These are phyloP conservation scores for Bilobella aurantiaca DNA, from an alignment of 1,140 invertebrate genomes.

Conservation along the genomic window DNA sequence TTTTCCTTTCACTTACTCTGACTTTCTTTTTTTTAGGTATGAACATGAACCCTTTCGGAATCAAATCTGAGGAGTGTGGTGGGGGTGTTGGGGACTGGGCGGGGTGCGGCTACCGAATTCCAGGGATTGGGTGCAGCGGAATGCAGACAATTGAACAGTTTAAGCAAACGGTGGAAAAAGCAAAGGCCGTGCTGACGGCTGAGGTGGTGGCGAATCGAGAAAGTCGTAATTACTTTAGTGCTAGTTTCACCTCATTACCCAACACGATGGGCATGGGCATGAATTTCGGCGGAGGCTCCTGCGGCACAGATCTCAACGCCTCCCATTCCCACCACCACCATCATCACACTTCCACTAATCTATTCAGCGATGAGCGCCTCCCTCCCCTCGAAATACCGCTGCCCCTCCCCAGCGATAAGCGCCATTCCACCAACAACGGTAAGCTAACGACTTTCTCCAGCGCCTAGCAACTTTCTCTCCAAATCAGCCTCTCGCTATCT, in stretches of 20 bases:
- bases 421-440: too few relatives aligned
- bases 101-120: constrained; percentile 52
- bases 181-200: constrained; percentile 59
- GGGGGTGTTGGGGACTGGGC: constrained; percentile 59
- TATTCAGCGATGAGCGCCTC: constrained; percentile 10
- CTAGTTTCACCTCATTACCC: constrained; percentile 33
- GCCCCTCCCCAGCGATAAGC: too few relatives aligned
- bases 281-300: constrained; percentile 11
- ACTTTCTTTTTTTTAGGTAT: too few relatives aligned
- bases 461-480: too few relatives aligned
- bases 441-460: too few relatives aligned
- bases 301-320: background rate
- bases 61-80: constrained; percentile 47
- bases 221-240: constrained; percentile 35
- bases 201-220: constrained; percentile 22
- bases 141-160: constrained; percentile 69
- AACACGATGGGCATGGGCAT: constrained; percentile 19
- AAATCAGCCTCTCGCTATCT: too few relatives aligned
- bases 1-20: too few relatives aligned
- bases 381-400: too few relatives aligned
- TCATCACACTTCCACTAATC: constrained; percentile 12
- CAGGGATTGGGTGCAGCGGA: constrained; percentile 37
- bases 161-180: constrained; percentile 77
- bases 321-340: constrained; percentile 19
- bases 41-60: constrained; percentile 36